A percentile compares a stretch with the other conserved stretches of the same genome.
phyloP scores from a whole-genome alignment of 1,140 invertebrate genomes.

The Conus ventricosus region DNA sequence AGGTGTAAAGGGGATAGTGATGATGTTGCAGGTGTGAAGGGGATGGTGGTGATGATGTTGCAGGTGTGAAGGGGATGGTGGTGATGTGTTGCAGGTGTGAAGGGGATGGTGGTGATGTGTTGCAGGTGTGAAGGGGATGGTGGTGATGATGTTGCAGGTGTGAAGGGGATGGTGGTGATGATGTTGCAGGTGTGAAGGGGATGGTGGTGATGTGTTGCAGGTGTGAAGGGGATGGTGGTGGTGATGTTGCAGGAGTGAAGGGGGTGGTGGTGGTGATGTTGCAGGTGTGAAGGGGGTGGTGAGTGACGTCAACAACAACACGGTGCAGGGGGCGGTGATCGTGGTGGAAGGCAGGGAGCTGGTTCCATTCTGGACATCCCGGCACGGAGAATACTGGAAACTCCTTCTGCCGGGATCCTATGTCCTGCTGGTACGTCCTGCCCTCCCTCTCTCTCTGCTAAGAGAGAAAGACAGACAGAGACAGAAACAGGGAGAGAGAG shows the following conservation, averaged over 20 bases:
- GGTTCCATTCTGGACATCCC: conserved; percentile 50
- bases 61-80: too few species aligned
- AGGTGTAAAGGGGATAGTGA: too few species aligned
- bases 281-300: conserved; percentile 60
- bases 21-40: too few species aligned
- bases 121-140: too few species aligned
- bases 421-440: conserved; percentile 18
- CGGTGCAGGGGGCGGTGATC: conserved; percentile 35
- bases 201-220: conserved; percentile 37
- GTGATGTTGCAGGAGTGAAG: too few species aligned
- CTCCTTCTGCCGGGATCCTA: conserved; percentile 62
- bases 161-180: conserved; percentile 55
- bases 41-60: too few species aligned
- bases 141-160: conserved; percentile 40
- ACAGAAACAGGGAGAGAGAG: not conserved
- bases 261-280: too few species aligned
- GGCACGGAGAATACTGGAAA: conserved; percentile 64
- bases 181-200: conserved; percentile 56
- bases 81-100: conserved; percentile 47
- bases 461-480: not conserved
- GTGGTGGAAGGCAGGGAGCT: conserved; percentile 67
- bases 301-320: conserved; percentile 29
- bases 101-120: conserved; percentile 47
- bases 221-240: too few species aligned
- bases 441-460: not conserved